These are phyloP conservation scores for Byasa hedistus DNA, from an alignment of 2,888 invertebrate genomes.

Conservation along the genomic window DNA sequence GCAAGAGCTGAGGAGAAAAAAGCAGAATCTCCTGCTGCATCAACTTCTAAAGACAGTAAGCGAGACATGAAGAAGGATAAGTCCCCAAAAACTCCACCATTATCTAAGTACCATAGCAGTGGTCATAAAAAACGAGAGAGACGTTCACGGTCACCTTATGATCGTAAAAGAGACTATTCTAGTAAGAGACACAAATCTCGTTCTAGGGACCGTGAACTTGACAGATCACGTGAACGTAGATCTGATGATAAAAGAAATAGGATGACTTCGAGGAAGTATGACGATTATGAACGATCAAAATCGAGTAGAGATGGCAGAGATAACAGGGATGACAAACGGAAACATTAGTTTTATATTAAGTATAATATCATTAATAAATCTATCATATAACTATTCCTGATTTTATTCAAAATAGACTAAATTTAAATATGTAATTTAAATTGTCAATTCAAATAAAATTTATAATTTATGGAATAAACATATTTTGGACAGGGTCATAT, in stretches of 20 bases:
- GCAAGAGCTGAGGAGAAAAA: constrained; percentile 67
- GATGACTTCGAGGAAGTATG: constrained; percentile 65
- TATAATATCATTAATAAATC: constrained; percentile 20
- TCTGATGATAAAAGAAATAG: constrained; percentile 65
- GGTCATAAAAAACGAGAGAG: constrained; percentile 73
- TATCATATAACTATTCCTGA: background rate
- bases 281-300: constrained; percentile 73
- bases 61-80: constrained; percentile 70
- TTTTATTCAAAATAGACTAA: constrained; percentile 5
- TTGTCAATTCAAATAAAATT: too few relatives aligned
- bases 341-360: constrained; percentile 48
- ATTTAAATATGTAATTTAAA: background rate
- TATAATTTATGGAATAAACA: too few relatives aligned
- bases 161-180: constrained; percentile 69
- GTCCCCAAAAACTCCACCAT: constrained; percentile 74
- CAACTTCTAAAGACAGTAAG: constrained; percentile 70
- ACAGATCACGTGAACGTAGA: constrained; percentile 64
- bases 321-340: constrained; percentile 60
- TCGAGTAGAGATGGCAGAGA: constrained; percentile 59
- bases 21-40: constrained; percentile 66
- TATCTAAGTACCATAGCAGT: constrained; percentile 71
- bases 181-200: constrained; percentile 73
- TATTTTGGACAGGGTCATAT: too few relatives aligned
- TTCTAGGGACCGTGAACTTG: constrained; percentile 66
- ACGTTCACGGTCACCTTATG: constrained; percentile 73